Conservation (phyloP, 1,140 invertebrate genomes). For the Halyomorpha halys region DNA sequence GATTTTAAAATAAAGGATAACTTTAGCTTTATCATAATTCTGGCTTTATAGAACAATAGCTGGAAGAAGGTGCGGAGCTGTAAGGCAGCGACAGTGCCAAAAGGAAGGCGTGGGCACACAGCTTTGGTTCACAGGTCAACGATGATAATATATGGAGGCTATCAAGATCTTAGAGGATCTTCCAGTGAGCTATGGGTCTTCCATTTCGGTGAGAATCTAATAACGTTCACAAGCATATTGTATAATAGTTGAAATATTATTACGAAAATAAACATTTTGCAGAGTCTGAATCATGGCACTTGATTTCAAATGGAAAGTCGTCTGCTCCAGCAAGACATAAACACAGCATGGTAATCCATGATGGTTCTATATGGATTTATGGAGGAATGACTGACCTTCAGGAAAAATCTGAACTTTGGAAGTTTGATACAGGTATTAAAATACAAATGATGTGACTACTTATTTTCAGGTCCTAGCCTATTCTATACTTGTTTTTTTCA, state of each 20-base stretch:
- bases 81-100: constrained; percentile 51
- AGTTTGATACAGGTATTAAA: constrained; percentile 59
- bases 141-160: constrained; percentile 82
- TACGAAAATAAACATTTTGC: constrained; percentile 28
- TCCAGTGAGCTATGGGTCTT: constrained; percentile 79
- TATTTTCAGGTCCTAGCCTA: too few species aligned
- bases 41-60: constrained; percentile 42
- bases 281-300: constrained; percentile 69
- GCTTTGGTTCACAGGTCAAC: constrained; percentile 65
- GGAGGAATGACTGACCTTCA: constrained; percentile 81
- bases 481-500: too few species aligned
- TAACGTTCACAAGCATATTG: too few species aligned
- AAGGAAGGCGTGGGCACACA: constrained; percentile 69
- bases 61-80: constrained; percentile 56
- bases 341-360: constrained; percentile 72
- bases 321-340: constrained; percentile 64
- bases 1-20: too few species aligned
- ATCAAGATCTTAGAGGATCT: constrained; percentile 75
- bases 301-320: constrained; percentile 41
- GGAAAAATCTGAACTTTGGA: constrained; percentile 72
- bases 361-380: constrained; percentile 72
- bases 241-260: too few species aligned
- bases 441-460: too few species aligned
- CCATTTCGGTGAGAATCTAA: constrained; percentile 59
- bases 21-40: too few species aligned